Base-by-base conservation (phyloP, 2,888 invertebrate species). In the Tachina lurida region DNA sequence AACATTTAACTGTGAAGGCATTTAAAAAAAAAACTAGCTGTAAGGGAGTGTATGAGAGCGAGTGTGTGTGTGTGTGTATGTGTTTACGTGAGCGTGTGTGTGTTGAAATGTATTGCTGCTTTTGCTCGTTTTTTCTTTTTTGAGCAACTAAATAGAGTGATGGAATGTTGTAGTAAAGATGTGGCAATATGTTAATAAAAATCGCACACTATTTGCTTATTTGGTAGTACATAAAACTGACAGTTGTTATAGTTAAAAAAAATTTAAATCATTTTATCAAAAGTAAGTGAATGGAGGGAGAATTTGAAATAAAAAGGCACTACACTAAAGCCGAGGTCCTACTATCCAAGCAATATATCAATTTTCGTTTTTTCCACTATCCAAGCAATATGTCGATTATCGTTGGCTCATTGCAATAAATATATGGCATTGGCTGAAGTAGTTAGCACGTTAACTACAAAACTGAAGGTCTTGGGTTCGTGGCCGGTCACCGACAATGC, bases 141-240 rank as follows among this genome's bases (percentile, higher is more conserved):
- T 31, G 7, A 31, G 31, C 2, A 63, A 71, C 71, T 56, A 19
- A 79, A 71, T 63, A 39, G 39, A 75, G n/a, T 82, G 75, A 82
- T 70, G 63, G 62, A 62, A 68, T 62, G 52, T 54, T 75, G 10
- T 1, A 5, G 10, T 22, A 49, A 56, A 65, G 31, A 45, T 31
- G 52, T 52, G 60, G 52, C 58, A 52, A 52, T 63, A 62, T n/a
- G 13, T 56, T 79, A 65, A 58, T 45, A 19, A 71, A 80, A 71
- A 54, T 84, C 60, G 75, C 17, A 41, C 65, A 12, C 39, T 68
- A 54, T 39, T 75, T 75, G 80, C 17, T 31, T 8, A n/a, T 45
- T 73, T 65, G 17, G 19, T 41, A 62, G 60, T 62, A 17, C 12
- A 54, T 73, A 49, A 76, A 80, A 76, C 45, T 79, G 75, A 43